These are phyloP conservation scores for Xanthia togata DNA, from an alignment of 2,888 invertebrate genomes.

Conservation along the genomic window DNA sequence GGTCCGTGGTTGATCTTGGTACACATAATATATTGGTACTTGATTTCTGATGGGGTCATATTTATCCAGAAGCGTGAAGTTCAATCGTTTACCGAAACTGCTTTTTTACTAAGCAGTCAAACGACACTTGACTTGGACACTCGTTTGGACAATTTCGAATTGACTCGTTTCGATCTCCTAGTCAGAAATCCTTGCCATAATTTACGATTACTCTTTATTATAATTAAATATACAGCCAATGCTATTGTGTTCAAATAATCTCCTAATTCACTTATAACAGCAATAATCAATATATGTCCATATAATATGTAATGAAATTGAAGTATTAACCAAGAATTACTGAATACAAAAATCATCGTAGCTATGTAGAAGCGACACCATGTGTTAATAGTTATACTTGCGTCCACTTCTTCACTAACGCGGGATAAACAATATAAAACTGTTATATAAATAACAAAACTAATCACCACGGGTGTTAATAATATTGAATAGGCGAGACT, in stretches of 20 bases:
- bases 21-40: not conserved
- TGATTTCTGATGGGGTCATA: not conserved
- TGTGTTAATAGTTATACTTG: constrained; percentile 2
- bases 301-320: constrained; percentile 9
- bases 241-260: constrained; percentile 22
- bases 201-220: constrained; percentile 13
- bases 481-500: not conserved
- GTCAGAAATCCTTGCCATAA: constrained; percentile 22
- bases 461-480: constrained; percentile 13
- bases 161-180: not conserved
- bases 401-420: not conserved
- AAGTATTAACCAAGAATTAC: constrained; percentile 19
- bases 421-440: constrained; percentile 8
- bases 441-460: constrained; percentile 17
- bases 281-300: not conserved
- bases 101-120: not conserved
- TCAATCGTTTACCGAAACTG: not conserved
- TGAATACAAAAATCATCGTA: not conserved
- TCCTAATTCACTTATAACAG: constrained; percentile 20
- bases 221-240: constrained; percentile 18
- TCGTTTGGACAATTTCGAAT: too few species aligned
- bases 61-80: not conserved
- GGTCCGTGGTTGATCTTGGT: too few species aligned
- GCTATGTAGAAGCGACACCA: constrained; percentile 24
- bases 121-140: not conserved